Percentiles rank a stretch among this genome's conserved stretches.
Evolutionary conservation across 2,888 invertebrate species (phyloP).

Genomic region (Diogma glabrata): DNA sequence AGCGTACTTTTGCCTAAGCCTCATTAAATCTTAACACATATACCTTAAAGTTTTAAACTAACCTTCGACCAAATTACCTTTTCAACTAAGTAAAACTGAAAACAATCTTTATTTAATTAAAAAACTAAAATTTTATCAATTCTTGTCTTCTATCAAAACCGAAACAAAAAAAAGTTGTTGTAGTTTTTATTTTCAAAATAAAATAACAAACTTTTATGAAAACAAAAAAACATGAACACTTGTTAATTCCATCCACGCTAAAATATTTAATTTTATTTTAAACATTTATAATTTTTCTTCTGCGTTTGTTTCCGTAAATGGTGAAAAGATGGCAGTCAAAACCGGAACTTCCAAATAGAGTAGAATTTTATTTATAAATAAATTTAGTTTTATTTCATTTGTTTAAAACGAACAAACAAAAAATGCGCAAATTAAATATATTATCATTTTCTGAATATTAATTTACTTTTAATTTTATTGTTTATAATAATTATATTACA

Average conservation of each 20-base stretch:
- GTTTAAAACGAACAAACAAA: too few relatives aligned
- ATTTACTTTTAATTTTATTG: slow-evolving; percentile 2
- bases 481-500: slow-evolving; percentile 4
- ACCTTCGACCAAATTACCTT: too few relatives aligned
- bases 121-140: too few relatives aligned
- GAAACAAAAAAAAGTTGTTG: too few relatives aligned
- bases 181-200: background rate
- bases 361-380: background rate
- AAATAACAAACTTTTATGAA: too few relatives aligned
- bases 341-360: slow-evolving; percentile 17
- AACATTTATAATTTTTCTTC: background rate
- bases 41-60: too few relatives aligned
- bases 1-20: too few relatives aligned
- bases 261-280: slow-evolving; percentile 8
- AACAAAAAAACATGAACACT: background rate
- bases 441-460: slow-evolving; percentile 4
- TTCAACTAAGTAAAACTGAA: too few relatives aligned
- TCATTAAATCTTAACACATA: too few relatives aligned
- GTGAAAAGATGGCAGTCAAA: slow-evolving; percentile 10
- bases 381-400: slow-evolving; percentile 1
- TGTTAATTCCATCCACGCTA: slow-evolving; percentile 9
- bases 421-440: slow-evolving; percentile 2
- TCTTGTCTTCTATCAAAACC: too few relatives aligned
- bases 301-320: slow-evolving; percentile 7
- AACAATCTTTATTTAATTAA: too few relatives aligned